Evolutionary conservation across 1,140 invertebrate species (phyloP).

Genomic region (Latrodectus geometricus): DNA sequence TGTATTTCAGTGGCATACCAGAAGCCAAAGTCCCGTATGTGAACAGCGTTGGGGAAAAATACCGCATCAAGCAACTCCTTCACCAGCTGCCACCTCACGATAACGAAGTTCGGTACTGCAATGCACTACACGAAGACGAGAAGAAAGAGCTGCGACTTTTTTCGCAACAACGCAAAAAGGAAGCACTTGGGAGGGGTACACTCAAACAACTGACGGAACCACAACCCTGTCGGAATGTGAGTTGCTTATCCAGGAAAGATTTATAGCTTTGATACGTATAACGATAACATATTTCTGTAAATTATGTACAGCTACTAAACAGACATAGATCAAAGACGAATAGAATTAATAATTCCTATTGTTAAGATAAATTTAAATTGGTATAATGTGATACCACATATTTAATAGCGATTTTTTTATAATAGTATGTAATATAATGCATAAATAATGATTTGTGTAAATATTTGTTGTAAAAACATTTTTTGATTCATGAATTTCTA

Average conservation of each 20-base stretch:
- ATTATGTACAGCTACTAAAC: too few relatives aligned
- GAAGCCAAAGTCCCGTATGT: slow-evolving; percentile 98
- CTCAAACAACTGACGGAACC: slow-evolving; percentile 78
- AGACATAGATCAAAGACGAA: too few relatives aligned
- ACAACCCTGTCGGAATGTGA: slow-evolving; percentile 82
- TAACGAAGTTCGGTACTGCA: slow-evolving; percentile 92
- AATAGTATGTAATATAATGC: too few relatives aligned
- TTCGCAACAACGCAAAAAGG: slow-evolving; percentile 89
- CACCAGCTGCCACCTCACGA: slow-evolving; percentile 97
- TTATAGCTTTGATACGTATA: too few relatives aligned
- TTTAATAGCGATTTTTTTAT: too few relatives aligned
- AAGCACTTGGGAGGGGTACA: slow-evolving; percentile 90
- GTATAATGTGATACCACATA: too few relatives aligned
- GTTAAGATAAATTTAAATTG: too few relatives aligned
- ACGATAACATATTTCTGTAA: too few relatives aligned
- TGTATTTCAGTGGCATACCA: slow-evolving; percentile 94
- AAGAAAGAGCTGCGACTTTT: slow-evolving; percentile 92
- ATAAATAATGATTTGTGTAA: too few relatives aligned
- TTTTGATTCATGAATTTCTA: too few relatives aligned
- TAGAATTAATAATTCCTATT: too few relatives aligned
- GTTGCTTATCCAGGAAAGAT: slow-evolving; percentile 65
- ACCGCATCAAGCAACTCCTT: slow-evolving; percentile 91
- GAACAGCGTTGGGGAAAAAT: slow-evolving; percentile 94
- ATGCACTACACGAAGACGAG: slow-evolving; percentile 90
- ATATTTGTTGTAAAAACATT: too few relatives aligned